These are phyloP conservation scores for Apantesis nais DNA, from an alignment of 2,888 invertebrate species.

Conservation along the genomic window DNA sequence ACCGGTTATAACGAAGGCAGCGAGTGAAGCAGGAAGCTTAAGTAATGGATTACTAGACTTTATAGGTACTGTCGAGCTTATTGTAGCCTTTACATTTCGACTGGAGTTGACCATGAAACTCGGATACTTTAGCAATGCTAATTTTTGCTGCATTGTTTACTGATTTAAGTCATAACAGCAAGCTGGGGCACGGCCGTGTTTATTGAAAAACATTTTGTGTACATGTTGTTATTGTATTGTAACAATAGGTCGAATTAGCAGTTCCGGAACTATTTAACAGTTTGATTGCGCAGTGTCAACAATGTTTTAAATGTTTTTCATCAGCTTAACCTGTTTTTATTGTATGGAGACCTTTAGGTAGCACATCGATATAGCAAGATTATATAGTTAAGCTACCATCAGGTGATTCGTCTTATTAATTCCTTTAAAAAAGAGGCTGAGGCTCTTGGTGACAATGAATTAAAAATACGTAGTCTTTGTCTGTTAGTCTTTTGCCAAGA, in stretches of 20 bases:
- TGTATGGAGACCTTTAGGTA: background rate
- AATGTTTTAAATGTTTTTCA: background rate
- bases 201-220: conserved; percentile 15
- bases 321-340: background rate
- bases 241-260: conserved; percentile 10
- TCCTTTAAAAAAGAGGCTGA: background rate
- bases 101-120: conserved; percentile 68
- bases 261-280: background rate
- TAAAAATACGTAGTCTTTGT: background rate
- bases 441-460: background rate
- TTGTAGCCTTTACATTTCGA: conserved; percentile 68
- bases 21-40: conserved; percentile 56
- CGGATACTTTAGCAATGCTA: conserved; percentile 66
- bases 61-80: conserved; percentile 37
- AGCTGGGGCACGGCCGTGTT: conserved; percentile 17
- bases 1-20: conserved; percentile 39
- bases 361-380: background rate
- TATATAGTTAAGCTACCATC: background rate
- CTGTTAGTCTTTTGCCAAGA: background rate
- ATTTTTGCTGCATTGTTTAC: conserved; percentile 47
- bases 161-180: conserved; percentile 20
- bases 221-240: conserved; percentile 1
- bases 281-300: background rate
- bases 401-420: no score
- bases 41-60: conserved; percentile 48